Conservation (phyloP, 2,797 vertebrate species). For the Limnodromus scolopaceus region DNA sequence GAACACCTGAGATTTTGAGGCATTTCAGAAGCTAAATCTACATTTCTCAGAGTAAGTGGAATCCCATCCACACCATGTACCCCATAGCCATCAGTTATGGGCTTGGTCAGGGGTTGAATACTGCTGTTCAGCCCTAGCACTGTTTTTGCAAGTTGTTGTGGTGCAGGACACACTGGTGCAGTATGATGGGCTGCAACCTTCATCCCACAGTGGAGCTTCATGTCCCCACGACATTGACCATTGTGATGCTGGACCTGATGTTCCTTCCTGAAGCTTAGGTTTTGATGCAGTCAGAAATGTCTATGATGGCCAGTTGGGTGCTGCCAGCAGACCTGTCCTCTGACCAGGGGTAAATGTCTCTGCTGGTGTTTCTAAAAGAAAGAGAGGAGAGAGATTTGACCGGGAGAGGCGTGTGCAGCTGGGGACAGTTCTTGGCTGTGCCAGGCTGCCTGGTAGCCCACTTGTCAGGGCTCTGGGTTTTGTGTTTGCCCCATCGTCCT, state of each 20-base stretch:
- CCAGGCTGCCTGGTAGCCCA: background rate
- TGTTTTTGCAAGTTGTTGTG: background rate
- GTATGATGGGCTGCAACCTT: background rate
- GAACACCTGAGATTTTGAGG: background rate
- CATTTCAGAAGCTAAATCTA: background rate
- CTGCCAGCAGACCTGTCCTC: background rate
- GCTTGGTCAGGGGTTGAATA: background rate
- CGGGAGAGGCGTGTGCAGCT: accelerated
- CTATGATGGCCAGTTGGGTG: background rate
- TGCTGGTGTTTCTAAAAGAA: background rate
- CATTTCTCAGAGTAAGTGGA: background rate
- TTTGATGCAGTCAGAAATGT: background rate
- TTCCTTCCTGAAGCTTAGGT: background rate
- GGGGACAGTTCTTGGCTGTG: background rate
- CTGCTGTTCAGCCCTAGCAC: background rate
- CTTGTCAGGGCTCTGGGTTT: accelerated
- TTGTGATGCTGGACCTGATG: background rate
- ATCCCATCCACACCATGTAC: background rate
- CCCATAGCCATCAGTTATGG: background rate
- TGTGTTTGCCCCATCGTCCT: background rate
- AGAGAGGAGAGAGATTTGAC: background rate
- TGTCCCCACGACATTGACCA: background rate
- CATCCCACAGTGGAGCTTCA: accelerated
- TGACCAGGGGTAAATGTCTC: background rate
- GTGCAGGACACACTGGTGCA: background rate